Evolutionary conservation across 64 coral and sea anemone genomes (phyloP).

Genomic region (Pachyseris speciosa): DNA sequence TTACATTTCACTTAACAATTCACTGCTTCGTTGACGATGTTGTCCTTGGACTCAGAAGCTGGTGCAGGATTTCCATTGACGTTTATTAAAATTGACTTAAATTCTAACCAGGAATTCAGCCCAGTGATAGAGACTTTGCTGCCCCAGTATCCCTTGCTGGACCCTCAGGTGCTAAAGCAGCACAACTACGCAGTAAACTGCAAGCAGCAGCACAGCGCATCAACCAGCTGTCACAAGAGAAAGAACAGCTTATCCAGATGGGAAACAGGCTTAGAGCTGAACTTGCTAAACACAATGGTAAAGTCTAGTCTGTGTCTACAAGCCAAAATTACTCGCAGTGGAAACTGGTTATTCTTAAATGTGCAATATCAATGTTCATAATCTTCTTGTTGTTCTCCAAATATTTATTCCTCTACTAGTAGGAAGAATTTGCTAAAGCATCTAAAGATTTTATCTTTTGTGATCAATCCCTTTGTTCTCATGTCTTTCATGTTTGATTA

Average conservation of each 20-base stretch:
- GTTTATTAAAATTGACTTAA: neutral
- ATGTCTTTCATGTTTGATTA: too few relatives aligned
- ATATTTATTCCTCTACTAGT: too few relatives aligned
- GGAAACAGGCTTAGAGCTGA: constrained; percentile 95
- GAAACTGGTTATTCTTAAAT: too few relatives aligned
- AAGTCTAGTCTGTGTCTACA: neutral
- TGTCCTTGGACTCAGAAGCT: too few relatives aligned
- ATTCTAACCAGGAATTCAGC: neutral
- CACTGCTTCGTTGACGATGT: too few relatives aligned
- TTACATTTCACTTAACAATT: too few relatives aligned
- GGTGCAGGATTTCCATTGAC: neutral
- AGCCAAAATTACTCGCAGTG: too few relatives aligned
- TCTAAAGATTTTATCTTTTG: too few relatives aligned
- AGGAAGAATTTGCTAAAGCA: too few relatives aligned
- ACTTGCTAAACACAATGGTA: constrained; percentile 71
- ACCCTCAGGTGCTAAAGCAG: constrained; percentile 4
- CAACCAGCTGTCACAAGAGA: constrained; percentile 72
- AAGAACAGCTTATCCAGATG: constrained; percentile 97
- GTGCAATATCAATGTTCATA: too few relatives aligned
- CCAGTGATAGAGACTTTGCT: neutral
- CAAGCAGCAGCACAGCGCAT: constrained; percentile 83
- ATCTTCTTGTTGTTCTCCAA: too few relatives aligned
- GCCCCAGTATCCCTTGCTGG: neutral
- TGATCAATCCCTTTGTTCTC: too few relatives aligned
- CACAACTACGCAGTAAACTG: constrained; percentile 70